Evolutionary conservation across 2,888 invertebrate genomes (phyloP).

Genomic region (Dolomedes plantarius): DNA sequence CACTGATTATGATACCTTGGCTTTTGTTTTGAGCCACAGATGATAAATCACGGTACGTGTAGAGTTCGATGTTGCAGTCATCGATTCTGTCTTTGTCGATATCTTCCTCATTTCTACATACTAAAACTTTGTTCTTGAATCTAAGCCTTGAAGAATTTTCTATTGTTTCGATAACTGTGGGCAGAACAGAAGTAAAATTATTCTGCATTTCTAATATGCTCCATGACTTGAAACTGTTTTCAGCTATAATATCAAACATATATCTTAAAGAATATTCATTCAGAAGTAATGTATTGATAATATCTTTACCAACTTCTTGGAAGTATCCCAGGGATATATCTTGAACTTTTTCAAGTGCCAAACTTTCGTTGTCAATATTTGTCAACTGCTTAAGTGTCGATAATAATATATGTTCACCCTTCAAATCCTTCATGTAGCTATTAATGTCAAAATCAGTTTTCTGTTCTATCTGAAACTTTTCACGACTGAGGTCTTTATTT

Average conservation of each 20-base stretch:
- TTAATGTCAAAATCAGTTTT: background rate
- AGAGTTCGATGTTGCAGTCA: slow-evolving; percentile 1
- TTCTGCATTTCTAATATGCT: background rate
- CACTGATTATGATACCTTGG: slow-evolving; percentile 28
- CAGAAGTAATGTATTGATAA: background rate
- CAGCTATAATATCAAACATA: background rate
- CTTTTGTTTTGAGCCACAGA: background rate
- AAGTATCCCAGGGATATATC: background rate
- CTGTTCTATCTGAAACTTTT: background rate
- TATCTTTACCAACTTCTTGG: background rate
- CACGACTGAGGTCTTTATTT: background rate
- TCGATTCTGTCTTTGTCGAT: background rate
- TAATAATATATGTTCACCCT: background rate
- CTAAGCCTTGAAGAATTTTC: slow-evolving; percentile 3
- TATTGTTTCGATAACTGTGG: background rate
- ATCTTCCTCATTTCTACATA: background rate
- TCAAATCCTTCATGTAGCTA: background rate
- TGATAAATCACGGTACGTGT: background rate
- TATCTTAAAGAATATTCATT: background rate
- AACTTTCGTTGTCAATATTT: background rate
- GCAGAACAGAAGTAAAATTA: background rate
- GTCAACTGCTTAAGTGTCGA: background rate
- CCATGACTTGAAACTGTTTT: background rate
- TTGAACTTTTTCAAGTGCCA: background rate
- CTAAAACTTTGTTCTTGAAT: slow-evolving; percentile 30